Conservation (phyloP, 64 coral and sea anemone genomes). For the Platygyra sinensis region DNA sequence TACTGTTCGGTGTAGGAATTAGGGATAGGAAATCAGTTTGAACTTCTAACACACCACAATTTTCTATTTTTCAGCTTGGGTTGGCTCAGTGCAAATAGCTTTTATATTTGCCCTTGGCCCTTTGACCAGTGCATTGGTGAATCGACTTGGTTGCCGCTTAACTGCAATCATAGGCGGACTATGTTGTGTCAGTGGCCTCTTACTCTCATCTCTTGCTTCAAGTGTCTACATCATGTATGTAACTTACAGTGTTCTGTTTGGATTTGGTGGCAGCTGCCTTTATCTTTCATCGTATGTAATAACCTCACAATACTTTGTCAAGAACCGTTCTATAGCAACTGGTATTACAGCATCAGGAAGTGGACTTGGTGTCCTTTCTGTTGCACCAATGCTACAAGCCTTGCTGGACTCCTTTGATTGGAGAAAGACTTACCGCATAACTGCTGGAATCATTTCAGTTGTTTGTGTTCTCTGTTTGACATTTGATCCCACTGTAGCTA, state of each 20-base stretch:
- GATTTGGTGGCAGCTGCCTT: slow-evolving; percentile 54
- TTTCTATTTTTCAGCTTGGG: slow-evolving; percentile 44
- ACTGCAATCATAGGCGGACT: slow-evolving; percentile 31
- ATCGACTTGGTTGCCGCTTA: slow-evolving; percentile 45
- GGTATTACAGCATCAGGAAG: slow-evolving; percentile 55
- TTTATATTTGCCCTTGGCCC: slow-evolving; percentile 31
- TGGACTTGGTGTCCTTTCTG: slow-evolving; percentile 33
- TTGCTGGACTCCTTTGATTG: slow-evolving; percentile 36
- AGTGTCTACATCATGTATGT: slow-evolving; percentile 33
- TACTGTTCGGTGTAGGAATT: no score
- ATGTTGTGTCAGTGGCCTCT: slow-evolving; percentile 38
- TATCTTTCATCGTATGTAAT: slow-evolving; percentile 46
- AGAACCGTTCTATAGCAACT: slow-evolving; percentile 47
- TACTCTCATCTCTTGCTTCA: slow-evolving; percentile 39
- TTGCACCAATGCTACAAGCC: slow-evolving; percentile 22
- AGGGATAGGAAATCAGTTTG: no score
- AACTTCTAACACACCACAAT: neutral
- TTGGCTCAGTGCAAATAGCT: slow-evolving; percentile 51
- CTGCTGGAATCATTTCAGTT: slow-evolving; percentile 27
- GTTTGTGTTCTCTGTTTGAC: neutral
- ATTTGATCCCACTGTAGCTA: slow-evolving; percentile 23
- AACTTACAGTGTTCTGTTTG: slow-evolving; percentile 54
- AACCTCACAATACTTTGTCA: slow-evolving; percentile 46
- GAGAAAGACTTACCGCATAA: slow-evolving; percentile 33
- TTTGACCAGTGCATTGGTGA: neutral